Evolutionary conservation across 2,888 invertebrate species (phyloP), one percentile per base, ranked within the genome.

Genomic region (Catocala sponsa): DNA sequence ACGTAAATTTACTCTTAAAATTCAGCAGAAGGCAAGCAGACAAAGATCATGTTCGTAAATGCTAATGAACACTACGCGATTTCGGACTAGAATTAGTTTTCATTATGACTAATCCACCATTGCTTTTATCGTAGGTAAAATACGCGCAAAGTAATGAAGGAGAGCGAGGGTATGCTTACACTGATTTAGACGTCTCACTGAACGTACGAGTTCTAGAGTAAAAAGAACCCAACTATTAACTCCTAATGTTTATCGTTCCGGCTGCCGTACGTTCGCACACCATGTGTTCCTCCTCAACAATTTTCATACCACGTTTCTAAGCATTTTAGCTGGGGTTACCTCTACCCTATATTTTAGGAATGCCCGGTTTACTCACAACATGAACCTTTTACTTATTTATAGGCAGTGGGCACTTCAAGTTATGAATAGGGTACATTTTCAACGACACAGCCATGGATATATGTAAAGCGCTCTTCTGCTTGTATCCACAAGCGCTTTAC

Each of bases 201-300:
- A 49, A 33, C 42, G 25, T n/a, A 44, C 5, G 15, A 46, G 15
- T 2, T 35, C n/a, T 33, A 11, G 11, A 33, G 35, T 50, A 38
- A 50, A 50, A 50, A 33, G n/a, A 50, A 35, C 35, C 35, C 50
- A 13, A 35, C 50, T 50, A 50, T 50, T 50, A 50, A 5, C 6
- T 50, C 50, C 12, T 35, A 32, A 50, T 50, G 50, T 50, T 50
- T 50, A 50, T 50, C 35, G 50, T 50, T 50, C 35, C 33, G 35
- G 50, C 38, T 50, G 10, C 48, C 4, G 6, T 48, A 48, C 5
- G 11, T 48, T 50, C 35, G 35, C n/a, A 12, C 50, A 50, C 38
- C 50, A 50, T 50, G 35, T 50, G 50, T 35, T 0, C 35, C 15
- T 9, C 15, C 12, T 12, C 13, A n/a, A 50, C 50, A 12, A 50